Conservation (phyloP, 2,797 vertebrate species). For the Clarias laeviceps region DNA sequence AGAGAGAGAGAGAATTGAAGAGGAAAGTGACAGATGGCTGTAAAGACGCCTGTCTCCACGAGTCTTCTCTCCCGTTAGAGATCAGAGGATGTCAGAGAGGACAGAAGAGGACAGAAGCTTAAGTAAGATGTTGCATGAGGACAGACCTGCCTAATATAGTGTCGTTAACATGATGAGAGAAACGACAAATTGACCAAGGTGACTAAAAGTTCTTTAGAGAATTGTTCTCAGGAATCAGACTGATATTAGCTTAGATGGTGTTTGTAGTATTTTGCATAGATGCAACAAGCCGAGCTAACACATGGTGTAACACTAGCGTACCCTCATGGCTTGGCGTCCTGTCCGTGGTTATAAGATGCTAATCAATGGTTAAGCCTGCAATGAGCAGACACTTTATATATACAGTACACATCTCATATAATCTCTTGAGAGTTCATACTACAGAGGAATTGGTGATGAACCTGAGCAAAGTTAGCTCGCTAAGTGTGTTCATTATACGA, state of each 20-base stretch:
- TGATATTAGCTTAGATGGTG: not conserved
- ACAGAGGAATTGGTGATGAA: not conserved
- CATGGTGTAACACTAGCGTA: not conserved
- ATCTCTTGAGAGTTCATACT: not conserved
- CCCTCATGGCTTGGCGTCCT: not conserved
- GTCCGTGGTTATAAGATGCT: not conserved
- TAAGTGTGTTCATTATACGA: not conserved
- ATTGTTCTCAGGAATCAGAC: not conserved
- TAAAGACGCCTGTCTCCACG: constrained; percentile 74
- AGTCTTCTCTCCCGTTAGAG: constrained; percentile 64
- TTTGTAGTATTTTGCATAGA: not conserved
- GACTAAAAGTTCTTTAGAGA: not conserved
- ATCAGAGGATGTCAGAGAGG: constrained; percentile 63
- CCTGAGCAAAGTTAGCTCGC: not conserved
- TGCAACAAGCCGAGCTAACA: not conserved
- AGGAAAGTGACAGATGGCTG: constrained; percentile 73
- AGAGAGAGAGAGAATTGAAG: not conserved
- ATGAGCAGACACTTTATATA: not conserved
- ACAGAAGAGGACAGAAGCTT: constrained; percentile 21
- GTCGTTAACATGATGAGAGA: not conserved
- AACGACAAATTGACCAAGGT: not conserved
- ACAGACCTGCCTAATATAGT: not conserved
- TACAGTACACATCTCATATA: not conserved
- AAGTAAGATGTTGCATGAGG: not conserved
- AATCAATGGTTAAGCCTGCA: not conserved